Percentiles rank a stretch among this genome's conserved stretches.
These are phyloP conservation scores for Spermophilus dauricus DNA, from an alignment of 2,113 vertebrate genomes.

Conservation along the genomic window DNA sequence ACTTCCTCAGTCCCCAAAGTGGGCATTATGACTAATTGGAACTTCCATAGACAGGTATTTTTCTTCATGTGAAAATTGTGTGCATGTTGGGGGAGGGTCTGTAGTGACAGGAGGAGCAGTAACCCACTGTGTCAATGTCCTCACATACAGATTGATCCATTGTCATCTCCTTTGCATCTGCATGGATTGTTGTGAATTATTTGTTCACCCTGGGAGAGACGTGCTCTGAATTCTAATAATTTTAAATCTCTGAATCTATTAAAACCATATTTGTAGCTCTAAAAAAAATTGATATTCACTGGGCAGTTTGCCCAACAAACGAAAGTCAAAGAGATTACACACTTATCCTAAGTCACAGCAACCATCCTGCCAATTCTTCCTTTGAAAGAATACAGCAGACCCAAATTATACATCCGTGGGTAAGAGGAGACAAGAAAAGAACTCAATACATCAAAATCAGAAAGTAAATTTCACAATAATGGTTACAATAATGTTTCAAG, in stretches of 20 bases:
- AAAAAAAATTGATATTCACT: slow-evolving; percentile 86
- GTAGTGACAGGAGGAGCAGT: slow-evolving; percentile 55
- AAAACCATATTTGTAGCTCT: slow-evolving; percentile 88
- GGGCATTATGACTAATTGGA: slow-evolving; percentile 83
- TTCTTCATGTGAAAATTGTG: slow-evolving; percentile 80
- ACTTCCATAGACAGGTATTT: slow-evolving; percentile 71
- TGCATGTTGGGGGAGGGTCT: neutral
- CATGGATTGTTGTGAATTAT: slow-evolving; percentile 83
- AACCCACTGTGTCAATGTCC: slow-evolving; percentile 80
- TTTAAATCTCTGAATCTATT: slow-evolving; percentile 87
- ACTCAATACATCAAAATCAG: slow-evolving; percentile 79
- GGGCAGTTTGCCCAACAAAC: slow-evolving; percentile 85
- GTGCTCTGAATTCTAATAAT: slow-evolving; percentile 84
- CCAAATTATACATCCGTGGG: slow-evolving; percentile 80
- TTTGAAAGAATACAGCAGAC: slow-evolving; percentile 84
- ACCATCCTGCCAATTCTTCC: slow-evolving; percentile 85
- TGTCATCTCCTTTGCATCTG: slow-evolving; percentile 86
- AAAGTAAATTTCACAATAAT: slow-evolving; percentile 77
- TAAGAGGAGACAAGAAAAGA: slow-evolving; percentile 77
- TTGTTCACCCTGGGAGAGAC: slow-evolving; percentile 82
- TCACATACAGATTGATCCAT: slow-evolving; percentile 79
- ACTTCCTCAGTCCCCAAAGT: slow-evolving; percentile 76
- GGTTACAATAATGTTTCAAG: slow-evolving; percentile 74
- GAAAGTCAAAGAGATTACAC: slow-evolving; percentile 86
- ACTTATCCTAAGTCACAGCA: slow-evolving; percentile 86